phyloP scores from a whole-genome alignment of 2,888 invertebrate species.

The Palloptera scutellata region DNA sequence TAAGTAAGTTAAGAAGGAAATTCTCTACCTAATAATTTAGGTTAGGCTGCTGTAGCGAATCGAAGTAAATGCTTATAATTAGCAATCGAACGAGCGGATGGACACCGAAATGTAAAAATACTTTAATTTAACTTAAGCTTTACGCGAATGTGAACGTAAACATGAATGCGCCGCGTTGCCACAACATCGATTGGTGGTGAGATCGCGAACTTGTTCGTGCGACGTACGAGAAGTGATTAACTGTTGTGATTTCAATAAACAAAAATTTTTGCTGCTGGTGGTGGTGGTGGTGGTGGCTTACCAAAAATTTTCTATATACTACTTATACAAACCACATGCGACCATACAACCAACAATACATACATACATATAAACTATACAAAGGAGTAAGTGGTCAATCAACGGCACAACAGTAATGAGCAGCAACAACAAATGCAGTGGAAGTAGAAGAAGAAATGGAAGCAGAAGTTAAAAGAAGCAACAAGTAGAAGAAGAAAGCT shows the following conservation, averaged over 20 bases:
- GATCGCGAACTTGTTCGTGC: slow-evolving; percentile 20
- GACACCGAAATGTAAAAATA: no score
- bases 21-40: no score
- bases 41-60: no score
- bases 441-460: background rate
- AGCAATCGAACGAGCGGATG: no score
- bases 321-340: no score
- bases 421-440: slow-evolving; percentile 7
- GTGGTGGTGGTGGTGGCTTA: slow-evolving; percentile 12
- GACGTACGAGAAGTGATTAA: slow-evolving; percentile 30
- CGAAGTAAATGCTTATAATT: no score
- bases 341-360: background rate
- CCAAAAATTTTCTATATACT: background rate
- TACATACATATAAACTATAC: background rate
- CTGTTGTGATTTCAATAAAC: slow-evolving; percentile 27
- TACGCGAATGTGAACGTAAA: no score
- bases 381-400: background rate
- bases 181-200: no score
- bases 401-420: background rate
- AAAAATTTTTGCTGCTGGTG: slow-evolving; percentile 6
- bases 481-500: slow-evolving; percentile 23
- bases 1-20: no score
- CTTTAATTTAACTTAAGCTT: no score
- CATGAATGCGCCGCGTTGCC: no score
- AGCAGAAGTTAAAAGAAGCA: background rate